These are phyloP conservation scores for Stenolophus ochropezus DNA, from an alignment of 2,888 invertebrate species.

Conservation along the genomic window DNA sequence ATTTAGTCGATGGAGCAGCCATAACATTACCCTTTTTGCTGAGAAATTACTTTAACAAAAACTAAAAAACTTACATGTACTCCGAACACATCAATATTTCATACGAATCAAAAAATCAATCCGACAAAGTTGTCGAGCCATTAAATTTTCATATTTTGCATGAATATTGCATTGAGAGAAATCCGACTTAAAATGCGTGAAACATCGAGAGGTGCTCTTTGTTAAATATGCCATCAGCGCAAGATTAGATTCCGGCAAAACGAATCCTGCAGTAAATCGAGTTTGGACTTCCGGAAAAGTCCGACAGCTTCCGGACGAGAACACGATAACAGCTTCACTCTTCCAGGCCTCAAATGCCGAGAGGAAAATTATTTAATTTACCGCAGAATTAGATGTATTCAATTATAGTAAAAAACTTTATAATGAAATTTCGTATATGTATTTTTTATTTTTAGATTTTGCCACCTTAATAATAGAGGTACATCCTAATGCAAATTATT, in stretches of 20 bases:
- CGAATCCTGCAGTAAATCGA: slow-evolving; percentile 33
- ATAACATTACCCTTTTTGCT: slow-evolving; percentile 13
- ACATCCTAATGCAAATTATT: too few species aligned
- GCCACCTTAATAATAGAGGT: too few species aligned
- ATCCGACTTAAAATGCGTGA: slow-evolving; percentile 19
- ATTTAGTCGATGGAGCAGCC: slow-evolving; percentile 10
- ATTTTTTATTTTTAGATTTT: too few species aligned
- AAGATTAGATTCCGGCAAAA: slow-evolving; percentile 49
- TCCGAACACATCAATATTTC: slow-evolving; percentile 19
- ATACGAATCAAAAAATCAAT: background rate
- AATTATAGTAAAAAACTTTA: background rate
- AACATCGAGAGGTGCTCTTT: slow-evolving; percentile 40
- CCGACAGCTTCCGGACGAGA: background rate
- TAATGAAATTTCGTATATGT: too few species aligned
- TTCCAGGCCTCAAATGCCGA: too few species aligned
- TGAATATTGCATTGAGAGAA: slow-evolving; percentile 27
- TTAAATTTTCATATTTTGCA: slow-evolving; percentile 27
- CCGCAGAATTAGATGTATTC: background rate
- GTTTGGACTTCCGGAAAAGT: slow-evolving; percentile 55
- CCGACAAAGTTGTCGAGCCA: background rate
- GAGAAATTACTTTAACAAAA: slow-evolving; percentile 24
- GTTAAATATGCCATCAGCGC: slow-evolving; percentile 48
- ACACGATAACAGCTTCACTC: too few species aligned
- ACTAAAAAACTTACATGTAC: slow-evolving; percentile 3
- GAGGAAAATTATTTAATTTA: background rate